Evolutionary conservation across 2,113 vertebrate genomes (phyloP).

Genomic region (Clarias batrachus): DNA sequence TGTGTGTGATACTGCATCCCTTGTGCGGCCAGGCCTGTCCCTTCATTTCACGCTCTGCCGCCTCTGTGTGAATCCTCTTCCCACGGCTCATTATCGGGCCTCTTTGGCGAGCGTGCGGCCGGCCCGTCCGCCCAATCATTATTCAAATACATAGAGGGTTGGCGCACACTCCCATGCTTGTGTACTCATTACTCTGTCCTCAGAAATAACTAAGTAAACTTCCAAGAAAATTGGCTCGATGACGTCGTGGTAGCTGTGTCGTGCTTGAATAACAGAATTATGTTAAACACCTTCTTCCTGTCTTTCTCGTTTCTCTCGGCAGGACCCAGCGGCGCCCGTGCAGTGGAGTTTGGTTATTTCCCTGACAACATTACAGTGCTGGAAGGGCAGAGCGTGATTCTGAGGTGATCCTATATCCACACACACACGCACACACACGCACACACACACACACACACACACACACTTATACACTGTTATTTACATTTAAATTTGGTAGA

Average conservation of each 20-base stretch:
- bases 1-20: constrained; percentile 59
- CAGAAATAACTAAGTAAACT: constrained; percentile 57
- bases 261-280: constrained; percentile 52
- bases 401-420: constrained; percentile 63
- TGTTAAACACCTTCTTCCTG: constrained; percentile 49
- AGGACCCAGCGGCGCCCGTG: constrained; percentile 65
- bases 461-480: not conserved
- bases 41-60: constrained; percentile 78
- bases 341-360: constrained; percentile 71
- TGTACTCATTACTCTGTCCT: constrained; percentile 62
- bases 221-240: constrained; percentile 45
- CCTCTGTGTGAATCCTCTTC: constrained; percentile 74
- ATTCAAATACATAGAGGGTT: constrained; percentile 67
- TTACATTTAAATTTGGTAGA: not conserved
- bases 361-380: constrained; percentile 78
- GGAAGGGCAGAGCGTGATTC: constrained; percentile 74
- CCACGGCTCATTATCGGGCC: constrained; percentile 76
- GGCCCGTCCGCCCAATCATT: constrained; percentile 68
- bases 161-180: constrained; percentile 64
- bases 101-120: constrained; percentile 62
- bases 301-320: constrained; percentile 58
- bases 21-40: constrained; percentile 68
- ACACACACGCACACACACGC: not conserved
- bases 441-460: constrained; percentile 17
- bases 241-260: constrained; percentile 47